Base-by-base conservation (phyloP, 30 jellyfish, hydroid and myxozoan genomes). In the Morbakka virulenta region DNA sequence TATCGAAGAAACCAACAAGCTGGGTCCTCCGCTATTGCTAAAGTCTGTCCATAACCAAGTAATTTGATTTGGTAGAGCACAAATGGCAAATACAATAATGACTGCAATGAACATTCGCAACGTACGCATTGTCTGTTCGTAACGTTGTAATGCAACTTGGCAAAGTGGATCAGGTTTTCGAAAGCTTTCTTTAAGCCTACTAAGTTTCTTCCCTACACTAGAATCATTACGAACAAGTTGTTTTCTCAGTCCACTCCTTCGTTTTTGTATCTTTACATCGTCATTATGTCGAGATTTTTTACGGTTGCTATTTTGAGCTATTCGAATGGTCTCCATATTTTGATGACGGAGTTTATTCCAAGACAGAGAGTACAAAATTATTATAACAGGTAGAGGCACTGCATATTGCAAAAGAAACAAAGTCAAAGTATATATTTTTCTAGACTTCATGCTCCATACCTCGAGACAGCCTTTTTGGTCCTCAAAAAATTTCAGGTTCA, bases 41-140 rank as follows among this genome's bases (percentile, higher is more conserved):
- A 77, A 77, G 41, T 77, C 88, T 0, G 52, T 35, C 77, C 33
- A 28, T 21, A 77, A 33, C 88, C 88, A 77, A 30, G 49, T 32
- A 22, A 77, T 35, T 48, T 77, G 88, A 64, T 52, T 77, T 24
- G 88, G 88, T 35, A 77, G 47, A 6, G 79, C 79, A 77, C 78
- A 77, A 17, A 64, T 31, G 41, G 75, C 85, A 77, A 77, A 77
- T 6, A 77, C 88, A 23, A 48, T 36, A n/a, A 64, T 79, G 13
- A 77, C 77, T 29, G 64, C 74, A 9, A 48, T 66, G 30, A 77
- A 77, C 88, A 77, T 77, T 64, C 64, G 32, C 27, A 77, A 28
- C 14, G 85, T 77, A 4, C 86, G 85, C 32, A 35, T 48, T 6
- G 88, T 77, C 64, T 77, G 88, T 22, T 53, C 29, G 85, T 77